phyloP scores from a whole-genome alignment of 2,888 invertebrate genomes.

The Endotricha flammealis region DNA sequence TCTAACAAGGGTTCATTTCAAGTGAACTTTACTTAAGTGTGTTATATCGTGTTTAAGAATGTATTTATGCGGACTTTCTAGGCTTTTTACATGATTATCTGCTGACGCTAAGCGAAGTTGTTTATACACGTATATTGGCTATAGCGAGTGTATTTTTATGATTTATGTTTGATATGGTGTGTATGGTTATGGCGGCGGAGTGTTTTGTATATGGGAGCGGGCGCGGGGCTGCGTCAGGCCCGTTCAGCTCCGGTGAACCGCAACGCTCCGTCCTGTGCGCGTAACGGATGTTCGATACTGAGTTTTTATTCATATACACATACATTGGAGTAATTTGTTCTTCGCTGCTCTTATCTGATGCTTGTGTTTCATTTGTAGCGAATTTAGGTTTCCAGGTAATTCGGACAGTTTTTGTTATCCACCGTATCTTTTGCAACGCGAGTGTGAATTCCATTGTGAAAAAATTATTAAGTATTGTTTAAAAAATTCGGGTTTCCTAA shows the following conservation, averaged over 20 bases:
- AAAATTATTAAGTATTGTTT: conserved; percentile 23
- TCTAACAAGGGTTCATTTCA: conserved; percentile 22
- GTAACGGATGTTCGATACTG: conserved; percentile 66
- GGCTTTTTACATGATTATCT: conserved; percentile 42
- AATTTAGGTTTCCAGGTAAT: conserved; percentile 43
- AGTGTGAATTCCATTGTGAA: conserved; percentile 44
- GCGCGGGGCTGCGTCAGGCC: conserved; percentile 40
- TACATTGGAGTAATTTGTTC: conserved; percentile 25
- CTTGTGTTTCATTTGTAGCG: conserved; percentile 20
- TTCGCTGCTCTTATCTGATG: conserved; percentile 25
- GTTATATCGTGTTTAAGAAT: conserved; percentile 22
- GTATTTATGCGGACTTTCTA: conserved; percentile 58
- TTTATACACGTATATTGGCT: conserved; percentile 17
- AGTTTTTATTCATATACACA: conserved; percentile 34
- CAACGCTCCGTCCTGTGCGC: conserved; percentile 56
- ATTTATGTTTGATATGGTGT: conserved; percentile 22
- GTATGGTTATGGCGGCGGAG: conserved; percentile 15
- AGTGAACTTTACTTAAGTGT: conserved; percentile 27
- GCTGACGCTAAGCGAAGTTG: conserved; percentile 51
- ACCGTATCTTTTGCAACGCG: conserved; percentile 43
- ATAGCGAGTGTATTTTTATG: conserved; percentile 14
- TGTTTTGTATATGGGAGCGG: conserved; percentile 30
- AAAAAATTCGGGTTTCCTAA: conserved; percentile 23
- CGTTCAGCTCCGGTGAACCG: conserved; percentile 75
- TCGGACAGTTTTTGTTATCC: conserved; percentile 28